phyloP scores from a whole-genome alignment of 2,888 invertebrate genomes.

The Hydrotaea cyrtoneurina region DNA sequence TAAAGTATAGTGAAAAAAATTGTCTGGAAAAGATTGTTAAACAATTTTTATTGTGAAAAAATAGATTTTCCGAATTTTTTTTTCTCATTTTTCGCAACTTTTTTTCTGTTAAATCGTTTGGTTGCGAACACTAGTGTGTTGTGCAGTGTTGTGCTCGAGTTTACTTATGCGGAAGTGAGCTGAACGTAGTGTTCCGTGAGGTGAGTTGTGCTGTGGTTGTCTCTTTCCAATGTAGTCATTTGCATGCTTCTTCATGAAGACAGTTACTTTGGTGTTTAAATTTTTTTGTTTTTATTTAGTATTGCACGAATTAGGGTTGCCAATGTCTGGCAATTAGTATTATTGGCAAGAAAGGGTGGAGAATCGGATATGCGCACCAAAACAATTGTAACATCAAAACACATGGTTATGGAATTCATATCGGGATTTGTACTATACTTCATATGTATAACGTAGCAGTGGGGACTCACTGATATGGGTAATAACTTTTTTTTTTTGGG shows the following conservation, averaged over 20 bases:
- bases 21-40: background rate
- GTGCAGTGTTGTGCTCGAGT: conserved; percentile 30
- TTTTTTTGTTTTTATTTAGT: conserved; percentile 57
- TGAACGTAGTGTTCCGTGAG: conserved; percentile 9
- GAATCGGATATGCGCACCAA: background rate
- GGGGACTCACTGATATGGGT: too few relatives aligned
- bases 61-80: conserved; percentile 19
- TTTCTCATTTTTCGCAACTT: conserved; percentile 50
- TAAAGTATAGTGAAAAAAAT: background rate
- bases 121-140: conserved; percentile 46
- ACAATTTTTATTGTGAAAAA: conserved; percentile 30
- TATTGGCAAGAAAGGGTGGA: background rate
- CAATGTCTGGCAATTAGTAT: background rate
- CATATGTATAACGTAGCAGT: too few relatives aligned
- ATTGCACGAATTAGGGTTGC: conserved; percentile 52
- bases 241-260: conserved; percentile 28
- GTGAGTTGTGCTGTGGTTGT: conserved; percentile 38
- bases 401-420: too few relatives aligned
- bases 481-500: too few relatives aligned
- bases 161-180: conserved; percentile 53
- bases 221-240: conserved; percentile 43
- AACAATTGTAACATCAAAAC: too few relatives aligned
- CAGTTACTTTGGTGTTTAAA: conserved; percentile 43
- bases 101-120: conserved; percentile 54
- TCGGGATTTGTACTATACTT: too few relatives aligned